Evolutionary conservation across 2,888 invertebrate genomes (phyloP), one percentile per base, ranked within the genome.

Genomic region (Eilema depressum): DNA sequence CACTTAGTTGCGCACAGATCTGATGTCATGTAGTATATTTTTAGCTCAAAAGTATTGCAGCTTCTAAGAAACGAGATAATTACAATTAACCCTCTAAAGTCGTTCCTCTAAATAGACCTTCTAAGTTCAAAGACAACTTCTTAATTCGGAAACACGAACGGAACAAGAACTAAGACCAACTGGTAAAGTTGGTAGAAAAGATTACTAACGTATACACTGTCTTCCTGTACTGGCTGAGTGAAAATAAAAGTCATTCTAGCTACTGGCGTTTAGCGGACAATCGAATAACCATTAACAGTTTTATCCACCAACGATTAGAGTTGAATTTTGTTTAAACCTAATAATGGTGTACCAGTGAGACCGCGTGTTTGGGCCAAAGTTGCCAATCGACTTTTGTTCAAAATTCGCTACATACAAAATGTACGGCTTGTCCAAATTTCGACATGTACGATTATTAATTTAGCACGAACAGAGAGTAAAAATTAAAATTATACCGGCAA

Each of bases 401-500:
- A 82, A 82, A 78, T 80, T 82, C 70, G 71, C 70, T 68, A 77
- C 76, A 68, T 71, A 75, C 75, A 74, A 76, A 79, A 76, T 74
- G 73, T 76, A 75, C 71, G 69, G 71, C 62, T 71, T 72, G 75
- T 81, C 70, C 30, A 71, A 83, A 77, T 79, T 83, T 83, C 71
- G 77, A 74, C 77, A 77, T 78, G 71, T 76, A 70, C 78, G 81
- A 82, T 82, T 82, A 81, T 82, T 82, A 83, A 80, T 83, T 82
- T 77, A 70, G 77, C 75, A 76, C 74, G 77, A 79, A 81, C 77
- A 78, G 69, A 79, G 79, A 82, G 83, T 75, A 84, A 83, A 87
- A 86, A 84, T 81, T 84, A 85, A 87, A 86, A 87, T 87, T 86
- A 85, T 79, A 80, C 80, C 78, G 82, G 80, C 87, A 85, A 33